Base-by-base conservation (phyloP, 2,888 invertebrate genomes). In the Drosophila recens region DNA sequence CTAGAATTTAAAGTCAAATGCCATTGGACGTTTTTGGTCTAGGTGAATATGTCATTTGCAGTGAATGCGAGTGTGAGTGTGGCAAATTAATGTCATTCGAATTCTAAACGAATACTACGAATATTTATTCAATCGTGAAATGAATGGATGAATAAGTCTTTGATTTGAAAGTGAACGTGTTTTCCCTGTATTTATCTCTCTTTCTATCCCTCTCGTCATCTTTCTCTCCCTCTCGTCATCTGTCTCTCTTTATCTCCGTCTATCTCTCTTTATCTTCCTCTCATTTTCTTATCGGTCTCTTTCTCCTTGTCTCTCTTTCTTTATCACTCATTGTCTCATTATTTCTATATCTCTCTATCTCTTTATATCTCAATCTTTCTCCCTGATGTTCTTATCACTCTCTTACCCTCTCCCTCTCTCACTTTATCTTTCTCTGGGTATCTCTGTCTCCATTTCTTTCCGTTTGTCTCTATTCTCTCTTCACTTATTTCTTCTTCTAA, bases 1-100 rank as follows among this genome's bases (percentile, higher is more conserved):
- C 15, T 15, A 51, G 9, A 51, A 51, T 51, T 42, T 42, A 42
- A 45, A 45, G 34, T 57, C 45, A 36, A 57, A 57, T 57, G 45
- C 56, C 43, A 45, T 45, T 57, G n/a, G 45, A 6, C 34, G 17
- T 23, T 34, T 48, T 48, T 48, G 46, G n/a, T 30, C 30, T 38
- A 34, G 20, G 10, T 34, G 10, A 20, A 34, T 36, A 4, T 51
- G 34, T 34, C 33, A 13, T 20, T 34, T 13, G 2, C 13, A 20
- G 17, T 49, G 49, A 27, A 27, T 27, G 27, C 6, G 23, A 23
- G 4, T 23, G 23, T 23, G 33, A 20, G 20, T 20, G 20, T 20
- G 17, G 17, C 51, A 34, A 34, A 20, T 34, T 13, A 34, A 34
- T 34, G 51, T 13, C 51, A 34, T 49, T 10, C 6, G 49, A 49